Base-by-base conservation (phyloP, 2,888 invertebrate species). In the Caenorhabditis imperialis region DNA sequence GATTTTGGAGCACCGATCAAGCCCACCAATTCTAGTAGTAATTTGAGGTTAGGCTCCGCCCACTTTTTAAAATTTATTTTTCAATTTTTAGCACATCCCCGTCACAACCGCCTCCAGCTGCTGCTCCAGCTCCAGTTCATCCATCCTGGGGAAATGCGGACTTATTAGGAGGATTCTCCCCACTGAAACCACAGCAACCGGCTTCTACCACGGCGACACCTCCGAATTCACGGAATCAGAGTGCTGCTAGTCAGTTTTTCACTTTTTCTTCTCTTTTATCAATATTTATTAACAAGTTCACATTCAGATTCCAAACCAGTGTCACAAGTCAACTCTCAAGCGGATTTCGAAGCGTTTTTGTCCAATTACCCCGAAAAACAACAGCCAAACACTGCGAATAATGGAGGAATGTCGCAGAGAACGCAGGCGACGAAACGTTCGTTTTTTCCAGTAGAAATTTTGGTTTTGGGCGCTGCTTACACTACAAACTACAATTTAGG, bases 301-400 rank as follows among this genome's bases (percentile, higher is more conserved):
- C 38, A 45, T 65, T 20, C 37, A 74, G 67, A 69, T 27, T 74
- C 74, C 12, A 74, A 74, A 37, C 74, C 74, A 40, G 67, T 69
- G 22, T 74, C 74, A n/a, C 60, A 67, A 27, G 70, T 63, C 22
- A 75, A 70, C 27, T 75, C 75, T 6, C 75, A 75, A 40, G 60
- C 75, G n/a, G 75, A 75, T 48, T 75, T 75, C 44, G 75, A 75
- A 14, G 75, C 70, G 5, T 75, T 75, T 40, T 35, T 75, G 1
- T 70, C 75, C 10, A 69, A 63, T 40, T 75, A 70, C 25, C 75
- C 75, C 6, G 75, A 75, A 33, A 65, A 74, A 35, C 35, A 63
- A 6, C 40, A 37, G 27, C 58, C 61, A 38, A 45, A 65, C 14
- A 25, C 47, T 2, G 40, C 54, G 38, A 23, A 45, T 20, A n/a